A percentile compares a stretch with the other conserved stretches of the same genome.
Evolutionary conservation across 2,888 invertebrate species (phyloP).

Genomic region (Athalia circularis): DNA sequence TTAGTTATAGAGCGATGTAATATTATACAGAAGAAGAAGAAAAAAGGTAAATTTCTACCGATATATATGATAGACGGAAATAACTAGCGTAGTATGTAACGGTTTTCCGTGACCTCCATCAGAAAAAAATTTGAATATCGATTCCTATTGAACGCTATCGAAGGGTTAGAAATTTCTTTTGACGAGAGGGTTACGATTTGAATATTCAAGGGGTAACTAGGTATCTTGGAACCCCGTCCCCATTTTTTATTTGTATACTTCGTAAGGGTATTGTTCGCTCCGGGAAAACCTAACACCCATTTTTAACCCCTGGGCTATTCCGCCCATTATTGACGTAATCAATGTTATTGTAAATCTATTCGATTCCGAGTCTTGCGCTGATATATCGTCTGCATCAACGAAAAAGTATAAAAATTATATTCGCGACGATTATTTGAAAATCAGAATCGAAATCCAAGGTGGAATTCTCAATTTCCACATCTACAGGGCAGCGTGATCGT

Average conservation of each 20-base stretch:
- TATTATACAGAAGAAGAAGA: not conserved
- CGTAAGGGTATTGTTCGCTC: constrained; percentile 66
- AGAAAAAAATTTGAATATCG: constrained; percentile 74
- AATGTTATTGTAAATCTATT: constrained; percentile 66
- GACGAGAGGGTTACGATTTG: constrained; percentile 71
- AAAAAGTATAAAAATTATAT: not conserved
- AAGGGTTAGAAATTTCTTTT: constrained; percentile 69
- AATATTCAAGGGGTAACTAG: constrained; percentile 73
- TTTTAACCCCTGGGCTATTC: constrained; percentile 70
- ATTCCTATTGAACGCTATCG: constrained; percentile 74
- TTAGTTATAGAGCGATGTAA: constrained; percentile 4
- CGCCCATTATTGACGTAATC: constrained; percentile 72
- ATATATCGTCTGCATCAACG: not conserved
- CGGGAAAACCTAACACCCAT: constrained; percentile 71
- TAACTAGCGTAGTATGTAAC: constrained; percentile 27
- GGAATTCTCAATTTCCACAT: no score
- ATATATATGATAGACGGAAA: constrained; percentile 1
- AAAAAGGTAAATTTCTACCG: constrained; percentile 25
- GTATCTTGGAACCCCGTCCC: constrained; percentile 64
- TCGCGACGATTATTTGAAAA: no score
- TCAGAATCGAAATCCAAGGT: no score
- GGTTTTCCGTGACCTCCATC: constrained; percentile 62
- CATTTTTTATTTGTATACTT: constrained; percentile 71
- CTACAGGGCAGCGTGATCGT: no score
- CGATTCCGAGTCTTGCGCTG: constrained; percentile 36